Evolutionary conservation across 1,140 invertebrate genomes (phyloP).

Genomic region (Oryctes rhinoceros): DNA sequence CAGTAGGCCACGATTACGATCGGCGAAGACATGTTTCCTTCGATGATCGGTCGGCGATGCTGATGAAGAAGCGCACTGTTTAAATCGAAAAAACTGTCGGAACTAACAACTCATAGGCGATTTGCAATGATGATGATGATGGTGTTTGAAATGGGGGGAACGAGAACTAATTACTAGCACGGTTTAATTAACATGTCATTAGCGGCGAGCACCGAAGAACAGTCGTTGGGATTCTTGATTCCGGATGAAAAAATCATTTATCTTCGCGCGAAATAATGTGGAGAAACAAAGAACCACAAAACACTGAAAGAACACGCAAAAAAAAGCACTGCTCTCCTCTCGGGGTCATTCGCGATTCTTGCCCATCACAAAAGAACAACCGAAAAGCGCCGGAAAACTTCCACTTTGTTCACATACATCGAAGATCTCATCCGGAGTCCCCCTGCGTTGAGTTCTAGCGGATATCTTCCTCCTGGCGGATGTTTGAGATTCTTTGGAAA

Average conservation of each 20-base stretch:
- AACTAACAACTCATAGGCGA: too few relatives aligned
- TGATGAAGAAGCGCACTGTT: neutral
- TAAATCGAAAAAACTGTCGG: neutral
- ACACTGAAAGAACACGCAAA: neutral
- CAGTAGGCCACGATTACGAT: constrained; percentile 44
- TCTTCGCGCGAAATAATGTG: too few relatives aligned
- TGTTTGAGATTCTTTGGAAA: neutral
- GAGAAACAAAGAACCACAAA: neutral
- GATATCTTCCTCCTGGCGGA: neutral
- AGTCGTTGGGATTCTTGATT: neutral
- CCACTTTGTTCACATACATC: neutral
- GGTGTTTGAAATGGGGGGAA: neutral
- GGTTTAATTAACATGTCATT: neutral
- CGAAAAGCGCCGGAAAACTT: neutral
- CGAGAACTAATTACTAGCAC: constrained; percentile 3
- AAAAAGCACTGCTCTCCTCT: neutral
- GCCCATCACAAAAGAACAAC: too few relatives aligned
- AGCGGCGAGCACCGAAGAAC: neutral
- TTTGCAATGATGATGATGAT: neutral
- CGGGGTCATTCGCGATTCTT: too few relatives aligned
- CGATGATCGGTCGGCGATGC: neutral
- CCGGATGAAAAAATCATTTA: neutral
- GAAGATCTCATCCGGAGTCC: neutral
- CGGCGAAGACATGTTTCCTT: neutral
- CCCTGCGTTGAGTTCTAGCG: neutral